These are phyloP conservation scores for Eupithecia exiguata DNA, from an alignment of 2,888 invertebrate species.

Conservation along the genomic window DNA sequence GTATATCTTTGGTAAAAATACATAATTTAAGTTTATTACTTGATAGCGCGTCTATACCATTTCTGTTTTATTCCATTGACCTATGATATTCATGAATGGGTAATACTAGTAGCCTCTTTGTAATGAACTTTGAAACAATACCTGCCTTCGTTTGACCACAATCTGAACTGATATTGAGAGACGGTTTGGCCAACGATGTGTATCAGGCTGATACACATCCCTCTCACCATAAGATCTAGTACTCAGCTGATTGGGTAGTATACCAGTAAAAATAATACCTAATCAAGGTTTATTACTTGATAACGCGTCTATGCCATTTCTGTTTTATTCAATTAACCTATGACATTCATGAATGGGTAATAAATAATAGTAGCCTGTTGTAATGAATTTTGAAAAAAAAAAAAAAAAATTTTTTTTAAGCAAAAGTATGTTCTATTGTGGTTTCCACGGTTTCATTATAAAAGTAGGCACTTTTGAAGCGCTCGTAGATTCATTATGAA, in stretches of 20 bases:
- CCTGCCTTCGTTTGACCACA: too few relatives aligned
- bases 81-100: background rate
- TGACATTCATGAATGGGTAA: background rate
- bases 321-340: constrained; percentile 1
- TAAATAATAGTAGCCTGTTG: background rate
- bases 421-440: background rate
- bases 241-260: too few relatives aligned
- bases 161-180: too few relatives aligned
- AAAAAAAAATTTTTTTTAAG: too few relatives aligned
- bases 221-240: too few relatives aligned
- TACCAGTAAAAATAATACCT: background rate
- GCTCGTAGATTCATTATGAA: background rate
- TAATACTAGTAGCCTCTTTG: background rate
- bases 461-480: background rate
- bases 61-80: constrained; percentile 3
- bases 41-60: background rate
- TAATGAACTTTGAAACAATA: constrained; percentile 1
- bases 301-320: background rate
- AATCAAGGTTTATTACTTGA: background rate
- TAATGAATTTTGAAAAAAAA: background rate
- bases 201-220: too few relatives aligned
- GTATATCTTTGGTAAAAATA: background rate
- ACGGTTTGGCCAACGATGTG: too few relatives aligned
- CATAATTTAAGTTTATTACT: background rate
- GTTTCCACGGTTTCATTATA: background rate